Base-by-base conservation (phyloP, 2,113 vertebrate species). In the Onychostoma macrolepis region DNA sequence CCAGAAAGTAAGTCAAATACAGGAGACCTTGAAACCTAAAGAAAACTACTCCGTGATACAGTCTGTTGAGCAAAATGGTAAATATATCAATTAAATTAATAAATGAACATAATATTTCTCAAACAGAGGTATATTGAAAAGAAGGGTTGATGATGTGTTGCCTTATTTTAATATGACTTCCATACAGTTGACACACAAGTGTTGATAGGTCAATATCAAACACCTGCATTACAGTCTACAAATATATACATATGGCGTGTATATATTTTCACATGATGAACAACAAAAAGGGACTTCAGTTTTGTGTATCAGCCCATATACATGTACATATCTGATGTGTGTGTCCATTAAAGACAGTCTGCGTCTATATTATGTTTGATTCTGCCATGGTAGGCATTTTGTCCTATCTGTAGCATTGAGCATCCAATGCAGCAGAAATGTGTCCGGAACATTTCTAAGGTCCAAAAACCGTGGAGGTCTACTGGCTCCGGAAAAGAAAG, bases 251-350 rank as follows among this genome's bases (percentile, higher is more conserved):
- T 48, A 38, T 30, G 6, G 45, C 1, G 61, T 61, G 86, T 88
- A 90, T 89, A 90, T 86, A 90, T 81, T 71, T 74, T 63, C 61
- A 77, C 61, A 28, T 33, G 41, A 82, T 86, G 84, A 85, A 10
- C 41, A 86, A 90, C 79, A 87, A 87, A 86, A 90, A 89, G 89
- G 82, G 61, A 86, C 89, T 89, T 89, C 85, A 84, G 85, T 88
- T 84, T 79, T 78, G 53, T 24, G 26, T 30, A 48, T 41, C 67
- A 36, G n/a, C 5, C 24, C 19, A 48, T 48, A 21, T 21, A 56
- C 50, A 58, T 19, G 2, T 58, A 24, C 21, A 43, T 36, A 17
- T 83, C 24, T 38, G 24, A n/a, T 41, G 36, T 45, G 17, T 48
- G 24, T 45, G 17, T 76, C 41, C 3, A 77, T 19, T 26, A 10